Conservation (phyloP, 2,888 invertebrate genomes). For the Unio pictorum region DNA sequence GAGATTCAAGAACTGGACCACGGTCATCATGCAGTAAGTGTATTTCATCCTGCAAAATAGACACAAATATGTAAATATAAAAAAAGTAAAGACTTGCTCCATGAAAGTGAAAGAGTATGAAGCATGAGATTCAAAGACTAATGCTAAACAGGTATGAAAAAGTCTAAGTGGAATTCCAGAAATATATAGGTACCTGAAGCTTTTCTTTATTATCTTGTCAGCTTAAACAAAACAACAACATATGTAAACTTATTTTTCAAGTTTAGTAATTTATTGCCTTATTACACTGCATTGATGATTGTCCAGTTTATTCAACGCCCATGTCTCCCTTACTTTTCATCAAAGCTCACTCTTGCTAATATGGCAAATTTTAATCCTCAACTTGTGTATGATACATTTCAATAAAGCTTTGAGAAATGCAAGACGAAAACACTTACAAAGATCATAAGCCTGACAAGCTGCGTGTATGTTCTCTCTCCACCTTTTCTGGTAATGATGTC, state of each 20-base stretch:
- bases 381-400: no score
- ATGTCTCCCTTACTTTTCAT: no score
- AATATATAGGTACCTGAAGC: no score
- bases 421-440: slow-evolving; percentile 76
- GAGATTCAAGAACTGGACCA: slow-evolving; percentile 95
- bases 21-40: slow-evolving; percentile 98
- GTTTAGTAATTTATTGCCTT: no score
- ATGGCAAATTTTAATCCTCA: no score
- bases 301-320: no score
- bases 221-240: background rate
- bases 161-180: no score
- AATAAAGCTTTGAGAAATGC: background rate
- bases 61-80: background rate
- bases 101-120: background rate
- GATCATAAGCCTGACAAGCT: slow-evolving; percentile 94
- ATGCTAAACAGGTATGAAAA: no score
- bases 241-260: background rate
- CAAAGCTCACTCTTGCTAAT: no score
- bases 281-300: no score
- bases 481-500: slow-evolving; percentile 98
- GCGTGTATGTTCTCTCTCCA: slow-evolving; percentile 97
- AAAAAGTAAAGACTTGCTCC: background rate
- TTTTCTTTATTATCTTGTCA: background rate
- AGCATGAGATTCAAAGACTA: no score
- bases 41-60: slow-evolving; percentile 83